Percentiles rank a stretch among this genome's conserved stretches.
Conservation (phyloP, 2,797 vertebrate genomes). For the Numenius phaeopus region DNA sequence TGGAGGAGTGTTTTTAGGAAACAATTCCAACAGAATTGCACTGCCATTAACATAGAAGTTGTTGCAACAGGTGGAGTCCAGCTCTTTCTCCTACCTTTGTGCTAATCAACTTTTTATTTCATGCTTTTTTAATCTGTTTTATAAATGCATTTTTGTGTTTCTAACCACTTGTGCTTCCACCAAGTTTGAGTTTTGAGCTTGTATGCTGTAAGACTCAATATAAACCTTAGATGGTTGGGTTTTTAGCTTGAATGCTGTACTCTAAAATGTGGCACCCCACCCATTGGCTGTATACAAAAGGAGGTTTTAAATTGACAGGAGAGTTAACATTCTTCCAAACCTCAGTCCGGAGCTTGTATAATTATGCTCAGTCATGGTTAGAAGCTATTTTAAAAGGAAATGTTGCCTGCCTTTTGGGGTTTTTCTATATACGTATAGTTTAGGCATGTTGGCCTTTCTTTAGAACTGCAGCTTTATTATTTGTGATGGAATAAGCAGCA, state of each 20-base stretch:
- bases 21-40: not conserved
- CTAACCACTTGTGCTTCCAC: not conserved
- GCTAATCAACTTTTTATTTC: not conserved
- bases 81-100: not conserved
- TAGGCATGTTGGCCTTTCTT: not conserved
- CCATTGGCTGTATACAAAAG: not conserved
- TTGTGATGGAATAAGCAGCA: not conserved
- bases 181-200: not conserved
- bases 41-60: not conserved
- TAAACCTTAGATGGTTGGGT: not conserved
- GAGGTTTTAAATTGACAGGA: not conserved
- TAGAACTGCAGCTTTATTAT: not conserved
- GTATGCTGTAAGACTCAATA: not conserved
- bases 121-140: not conserved
- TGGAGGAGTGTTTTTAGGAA: not conserved
- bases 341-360: not conserved
- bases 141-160: not conserved
- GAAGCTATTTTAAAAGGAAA: conserved; percentile 32
- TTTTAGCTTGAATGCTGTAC: not conserved
- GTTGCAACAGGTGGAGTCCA: conserved; percentile 16
- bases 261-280: conserved; percentile 11
- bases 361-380: conserved; percentile 35
- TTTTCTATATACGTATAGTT: not conserved
- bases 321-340: conserved; percentile 28
- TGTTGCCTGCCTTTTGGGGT: not conserved